Conservation (phyloP, 1,140 invertebrate genomes). For the Coptotermes formosanus region DNA sequence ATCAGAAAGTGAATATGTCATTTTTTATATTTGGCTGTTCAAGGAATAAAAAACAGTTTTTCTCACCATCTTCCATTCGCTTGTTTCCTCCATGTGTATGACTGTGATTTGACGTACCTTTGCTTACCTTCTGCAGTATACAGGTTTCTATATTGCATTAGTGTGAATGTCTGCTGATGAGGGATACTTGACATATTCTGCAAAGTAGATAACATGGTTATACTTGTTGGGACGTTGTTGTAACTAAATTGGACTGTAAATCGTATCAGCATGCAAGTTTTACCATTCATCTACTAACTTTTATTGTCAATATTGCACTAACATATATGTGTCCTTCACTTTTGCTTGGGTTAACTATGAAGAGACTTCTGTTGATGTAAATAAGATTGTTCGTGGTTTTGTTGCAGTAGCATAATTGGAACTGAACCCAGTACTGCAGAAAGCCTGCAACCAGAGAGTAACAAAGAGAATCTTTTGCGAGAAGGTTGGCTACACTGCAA, state of each 20-base stretch:
- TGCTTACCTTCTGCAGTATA: too few relatives aligned
- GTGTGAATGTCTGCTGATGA: too few relatives aligned
- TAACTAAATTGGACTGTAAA: background rate
- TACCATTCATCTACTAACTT: background rate
- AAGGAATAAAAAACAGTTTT: too few relatives aligned
- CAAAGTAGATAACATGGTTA: too few relatives aligned
- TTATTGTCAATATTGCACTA: background rate
- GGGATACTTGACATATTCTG: too few relatives aligned
- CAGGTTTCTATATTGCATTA: too few relatives aligned
- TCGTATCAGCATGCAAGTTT: background rate
- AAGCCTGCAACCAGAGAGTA: slow-evolving; percentile 27
- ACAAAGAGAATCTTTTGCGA: slow-evolving; percentile 38
- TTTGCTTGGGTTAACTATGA: background rate
- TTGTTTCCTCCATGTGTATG: too few relatives aligned
- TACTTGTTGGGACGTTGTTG: too few relatives aligned
- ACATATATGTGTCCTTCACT: background rate
- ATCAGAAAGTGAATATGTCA: too few relatives aligned
- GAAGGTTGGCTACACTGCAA: slow-evolving; percentile 78
- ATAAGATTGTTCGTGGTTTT: background rate
- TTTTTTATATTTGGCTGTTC: too few relatives aligned
- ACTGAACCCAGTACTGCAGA: background rate
- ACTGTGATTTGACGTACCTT: too few relatives aligned
- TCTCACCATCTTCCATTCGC: too few relatives aligned
- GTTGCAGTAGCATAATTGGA: background rate
- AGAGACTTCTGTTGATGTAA: background rate